Percentiles rank a stretch among this genome's conserved stretches.
Conservation (phyloP, 2,113 vertebrate genomes). For the Bucco capensis region DNA sequence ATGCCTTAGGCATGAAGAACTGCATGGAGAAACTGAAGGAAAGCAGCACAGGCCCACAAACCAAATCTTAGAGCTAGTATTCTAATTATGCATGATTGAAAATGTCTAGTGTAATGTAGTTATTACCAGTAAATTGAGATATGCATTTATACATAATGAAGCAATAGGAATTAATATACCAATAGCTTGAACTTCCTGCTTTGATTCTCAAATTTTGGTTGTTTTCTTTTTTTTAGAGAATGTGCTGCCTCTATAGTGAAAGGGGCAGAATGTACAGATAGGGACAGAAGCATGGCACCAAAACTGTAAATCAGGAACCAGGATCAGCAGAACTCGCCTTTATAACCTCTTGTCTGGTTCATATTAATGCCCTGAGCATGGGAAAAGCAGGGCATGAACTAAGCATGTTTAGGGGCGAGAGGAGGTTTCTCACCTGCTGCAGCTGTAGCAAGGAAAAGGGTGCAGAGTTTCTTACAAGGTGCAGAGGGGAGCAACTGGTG, state of each 20-base stretch:
- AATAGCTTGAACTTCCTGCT: conserved; percentile 76
- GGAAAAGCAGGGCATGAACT: conserved; percentile 58
- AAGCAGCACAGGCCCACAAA: conserved; percentile 62
- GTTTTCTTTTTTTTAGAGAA: conserved; percentile 52
- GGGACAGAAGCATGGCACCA: conserved; percentile 74
- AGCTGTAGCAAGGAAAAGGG: conserved; percentile 71
- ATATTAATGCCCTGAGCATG: conserved; percentile 60
- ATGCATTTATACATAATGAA: conserved; percentile 77
- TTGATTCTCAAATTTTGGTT: conserved; percentile 54
- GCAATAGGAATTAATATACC: conserved; percentile 77
- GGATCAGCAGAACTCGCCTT: conserved; percentile 59
- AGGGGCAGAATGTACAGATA: conserved; percentile 68
- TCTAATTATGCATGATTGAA: conserved; percentile 76
- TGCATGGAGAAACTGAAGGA: conserved; percentile 49
- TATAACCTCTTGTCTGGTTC: conserved; percentile 61
- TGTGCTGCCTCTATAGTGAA: conserved; percentile 68
- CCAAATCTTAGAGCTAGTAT: conserved; percentile 66
- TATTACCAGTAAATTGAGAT: conserved; percentile 74
- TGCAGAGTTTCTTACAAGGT: conserved; percentile 74
- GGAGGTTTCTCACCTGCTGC: conserved; percentile 67
- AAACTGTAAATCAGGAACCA: conserved; percentile 62
- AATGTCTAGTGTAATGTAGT: conserved; percentile 70
- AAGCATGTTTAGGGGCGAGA: conserved; percentile 67
- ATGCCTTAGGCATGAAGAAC: conserved; percentile 10
- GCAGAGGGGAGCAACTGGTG: not conserved